Conservation (phyloP, 2,113 vertebrate species). For the Silurus meridionalis region DNA sequence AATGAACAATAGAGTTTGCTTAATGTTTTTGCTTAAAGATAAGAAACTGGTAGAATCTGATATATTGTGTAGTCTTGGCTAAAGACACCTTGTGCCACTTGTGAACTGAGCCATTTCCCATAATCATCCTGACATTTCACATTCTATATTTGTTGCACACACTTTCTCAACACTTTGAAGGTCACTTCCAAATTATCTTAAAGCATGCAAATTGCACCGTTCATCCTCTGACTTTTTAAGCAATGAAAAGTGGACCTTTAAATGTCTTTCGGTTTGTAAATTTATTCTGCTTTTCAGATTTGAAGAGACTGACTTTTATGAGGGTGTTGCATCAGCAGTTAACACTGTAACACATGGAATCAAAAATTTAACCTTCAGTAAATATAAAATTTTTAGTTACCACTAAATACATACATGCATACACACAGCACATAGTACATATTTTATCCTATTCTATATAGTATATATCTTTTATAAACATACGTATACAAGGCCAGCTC, state of each 20-base stretch:
- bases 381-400: background rate
- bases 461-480: background rate
- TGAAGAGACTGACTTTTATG: constrained; percentile 44
- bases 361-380: background rate
- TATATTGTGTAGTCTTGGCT: constrained; percentile 22
- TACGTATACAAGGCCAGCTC: background rate
- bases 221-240: constrained; percentile 42
- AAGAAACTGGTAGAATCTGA: constrained; percentile 12
- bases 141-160: constrained; percentile 68
- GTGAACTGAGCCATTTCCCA: constrained; percentile 58
- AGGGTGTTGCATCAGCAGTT: constrained; percentile 5
- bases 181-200: constrained; percentile 73
- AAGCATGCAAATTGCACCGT: constrained; percentile 69
- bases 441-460: background rate
- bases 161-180: constrained; percentile 70
- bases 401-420: background rate
- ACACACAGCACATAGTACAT: background rate
- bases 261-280: constrained; percentile 27
- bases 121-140: constrained; percentile 74
- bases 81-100: constrained; percentile 50
- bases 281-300: constrained; percentile 42
- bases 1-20: background rate
- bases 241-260: constrained; percentile 38
- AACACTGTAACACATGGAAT: background rate
- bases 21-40: constrained; percentile 5